Conservation (phyloP, 2,888 invertebrate species). For the Anoplius nigerrimus region DNA sequence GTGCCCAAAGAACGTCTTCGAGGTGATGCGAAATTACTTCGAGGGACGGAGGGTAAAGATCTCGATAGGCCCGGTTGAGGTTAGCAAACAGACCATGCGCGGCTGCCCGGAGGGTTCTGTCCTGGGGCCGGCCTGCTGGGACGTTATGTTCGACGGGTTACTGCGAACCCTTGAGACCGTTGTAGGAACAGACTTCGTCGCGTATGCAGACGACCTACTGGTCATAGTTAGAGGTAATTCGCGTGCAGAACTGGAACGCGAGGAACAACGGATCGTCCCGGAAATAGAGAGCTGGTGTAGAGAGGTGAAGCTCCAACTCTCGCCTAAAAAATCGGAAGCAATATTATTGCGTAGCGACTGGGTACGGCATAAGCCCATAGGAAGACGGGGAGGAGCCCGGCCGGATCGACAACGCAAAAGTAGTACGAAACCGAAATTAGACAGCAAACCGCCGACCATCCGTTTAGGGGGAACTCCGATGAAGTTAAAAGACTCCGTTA, state of each 20-base stretch:
- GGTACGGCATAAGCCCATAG: background rate
- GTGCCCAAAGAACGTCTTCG: slow-evolving; percentile 22
- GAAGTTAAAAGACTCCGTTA: too few relatives aligned
- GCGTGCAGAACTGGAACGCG: background rate
- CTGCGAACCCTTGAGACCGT: background rate
- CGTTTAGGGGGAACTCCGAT: too few relatives aligned
- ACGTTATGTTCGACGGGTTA: slow-evolving; percentile 22
- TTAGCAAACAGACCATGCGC: slow-evolving; percentile 11
- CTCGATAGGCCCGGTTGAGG: slow-evolving; percentile 9
- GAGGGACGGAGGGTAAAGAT: slow-evolving; percentile 6
- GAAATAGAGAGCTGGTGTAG: slow-evolving; percentile 15
- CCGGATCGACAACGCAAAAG: background rate
- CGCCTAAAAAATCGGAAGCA: background rate
- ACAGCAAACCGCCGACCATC: background rate
- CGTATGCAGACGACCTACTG: slow-evolving; percentile 42
- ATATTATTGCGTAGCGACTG: background rate
- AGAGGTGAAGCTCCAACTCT: background rate
- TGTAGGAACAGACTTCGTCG: background rate
- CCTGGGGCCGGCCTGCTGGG: slow-evolving; percentile 26
- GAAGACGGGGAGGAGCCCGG: background rate
- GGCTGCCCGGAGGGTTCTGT: slow-evolving; percentile 43
- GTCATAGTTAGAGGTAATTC: slow-evolving; percentile 26
- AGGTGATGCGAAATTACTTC: slow-evolving; percentile 18
- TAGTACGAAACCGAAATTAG: background rate
- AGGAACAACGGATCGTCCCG: slow-evolving; percentile 4